These are phyloP conservation scores for Palloptera scutellata DNA, from an alignment of 2,888 invertebrate genomes.

Conservation along the genomic window DNA sequence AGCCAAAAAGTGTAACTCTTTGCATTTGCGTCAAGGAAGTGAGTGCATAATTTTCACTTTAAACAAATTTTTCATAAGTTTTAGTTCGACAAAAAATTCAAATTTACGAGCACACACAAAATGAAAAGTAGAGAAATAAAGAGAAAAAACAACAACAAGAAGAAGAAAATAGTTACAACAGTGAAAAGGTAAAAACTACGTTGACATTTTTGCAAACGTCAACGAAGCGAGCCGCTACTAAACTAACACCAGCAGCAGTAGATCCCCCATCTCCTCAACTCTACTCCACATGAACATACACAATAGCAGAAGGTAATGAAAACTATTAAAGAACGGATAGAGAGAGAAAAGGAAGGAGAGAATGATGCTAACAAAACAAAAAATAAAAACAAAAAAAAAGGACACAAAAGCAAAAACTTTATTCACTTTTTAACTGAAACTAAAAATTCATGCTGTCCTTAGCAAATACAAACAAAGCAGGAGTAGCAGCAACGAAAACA, in stretches of 20 bases:
- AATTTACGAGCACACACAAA: background rate
- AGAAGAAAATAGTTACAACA: background rate
- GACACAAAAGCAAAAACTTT: conserved; percentile 16
- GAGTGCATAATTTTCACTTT: conserved; percentile 30
- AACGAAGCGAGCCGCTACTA: background rate
- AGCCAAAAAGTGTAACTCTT: too few species aligned
- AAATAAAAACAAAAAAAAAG: conserved; percentile 1
- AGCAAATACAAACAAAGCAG: conserved; percentile 24
- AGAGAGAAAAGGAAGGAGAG: conserved; percentile 11
- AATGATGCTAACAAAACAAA: conserved; percentile 12
- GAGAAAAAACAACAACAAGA: background rate
- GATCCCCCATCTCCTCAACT: too few species aligned
- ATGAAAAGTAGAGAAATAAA: background rate
- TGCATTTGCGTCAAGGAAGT: background rate
- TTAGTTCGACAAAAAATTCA: background rate
- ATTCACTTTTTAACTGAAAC: conserved; percentile 24
- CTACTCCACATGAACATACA: too few species aligned
- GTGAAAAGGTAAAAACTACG: background rate
- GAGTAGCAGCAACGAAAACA: background rate
- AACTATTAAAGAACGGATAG: background rate
- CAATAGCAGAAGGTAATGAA: background rate
- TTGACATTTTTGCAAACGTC: conserved; percentile 3
- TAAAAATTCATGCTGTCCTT: conserved; percentile 29
- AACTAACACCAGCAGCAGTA: too few species aligned
- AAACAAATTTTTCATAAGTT: conserved; percentile 22